Percentiles rank a stretch among this genome's conserved stretches.
Evolutionary conservation across 2,888 invertebrate genomes (phyloP).

Genomic region (Chalcosyrphus nemorum): DNA sequence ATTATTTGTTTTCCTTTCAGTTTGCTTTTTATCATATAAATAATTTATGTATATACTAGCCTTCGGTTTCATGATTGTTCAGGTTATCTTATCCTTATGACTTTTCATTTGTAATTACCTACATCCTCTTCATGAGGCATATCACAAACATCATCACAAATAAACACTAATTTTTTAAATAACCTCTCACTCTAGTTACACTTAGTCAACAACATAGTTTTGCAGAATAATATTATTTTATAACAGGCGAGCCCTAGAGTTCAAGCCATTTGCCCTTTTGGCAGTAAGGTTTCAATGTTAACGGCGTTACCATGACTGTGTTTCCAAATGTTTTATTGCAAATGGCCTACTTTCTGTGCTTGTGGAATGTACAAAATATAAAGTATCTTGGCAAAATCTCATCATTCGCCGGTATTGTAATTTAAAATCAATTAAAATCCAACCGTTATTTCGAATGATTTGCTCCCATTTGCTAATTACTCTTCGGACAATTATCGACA

Average conservation of each 20-base stretch:
- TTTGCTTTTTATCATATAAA: too few relatives aligned
- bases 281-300: neutral
- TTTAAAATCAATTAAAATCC: constrained; percentile 40
- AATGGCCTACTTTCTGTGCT: neutral
- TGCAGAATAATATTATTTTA: neutral
- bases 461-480: constrained; percentile 35
- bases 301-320: neutral
- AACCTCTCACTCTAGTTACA: neutral
- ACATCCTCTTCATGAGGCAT: too few relatives aligned
- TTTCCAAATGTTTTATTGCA: neutral
- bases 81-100: too few relatives aligned
- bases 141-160: too few relatives aligned
- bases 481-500: constrained; percentile 15
- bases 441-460: constrained; percentile 29
- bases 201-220: neutral
- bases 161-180: too few relatives aligned
- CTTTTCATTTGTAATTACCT: too few relatives aligned
- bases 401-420: constrained; percentile 1
- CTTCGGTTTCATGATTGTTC: too few relatives aligned
- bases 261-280: neutral
- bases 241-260: neutral
- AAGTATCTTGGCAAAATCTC: neutral
- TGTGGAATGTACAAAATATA: neutral
- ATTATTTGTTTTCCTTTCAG: too few relatives aligned
- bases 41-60: too few relatives aligned